Conservation (phyloP, 2,888 invertebrate species). For the Tetropium fuscum region DNA sequence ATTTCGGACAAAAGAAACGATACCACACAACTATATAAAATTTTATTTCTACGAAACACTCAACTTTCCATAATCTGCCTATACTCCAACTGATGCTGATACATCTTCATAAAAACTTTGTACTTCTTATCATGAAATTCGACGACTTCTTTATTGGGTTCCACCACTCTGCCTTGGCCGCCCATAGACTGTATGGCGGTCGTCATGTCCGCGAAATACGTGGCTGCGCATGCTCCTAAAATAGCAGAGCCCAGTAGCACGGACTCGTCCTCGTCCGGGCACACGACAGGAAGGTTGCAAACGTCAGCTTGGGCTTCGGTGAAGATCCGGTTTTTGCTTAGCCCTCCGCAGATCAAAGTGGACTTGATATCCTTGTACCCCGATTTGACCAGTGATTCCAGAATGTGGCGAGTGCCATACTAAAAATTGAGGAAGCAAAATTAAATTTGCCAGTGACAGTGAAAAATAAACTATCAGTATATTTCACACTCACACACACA, state of each 20-base stretch:
- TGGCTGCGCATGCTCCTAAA: conserved; percentile 86
- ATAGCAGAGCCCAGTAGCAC: conserved; percentile 92
- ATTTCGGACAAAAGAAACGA: too few relatives aligned
- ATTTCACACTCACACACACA: too few relatives aligned
- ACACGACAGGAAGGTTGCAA: conserved; percentile 81
- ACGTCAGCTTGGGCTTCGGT: conserved; percentile 91
- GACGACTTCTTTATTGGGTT: conserved; percentile 71
- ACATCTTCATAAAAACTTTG: conserved; percentile 84
- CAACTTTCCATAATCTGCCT: conserved; percentile 73
- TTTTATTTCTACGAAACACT: too few relatives aligned
- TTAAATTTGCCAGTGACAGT: not conserved
- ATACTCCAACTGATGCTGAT: conserved; percentile 82
- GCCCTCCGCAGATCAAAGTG: conserved; percentile 88
- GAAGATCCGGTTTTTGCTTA: conserved; percentile 88
- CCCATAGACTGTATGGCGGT: conserved; percentile 78
- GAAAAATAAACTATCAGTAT: too few relatives aligned
- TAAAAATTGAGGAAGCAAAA: conserved; percentile 65
- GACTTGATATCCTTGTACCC: conserved; percentile 78
- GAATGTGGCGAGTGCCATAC: conserved; percentile 94
- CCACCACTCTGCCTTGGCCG: conserved; percentile 76
- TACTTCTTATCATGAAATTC: conserved; percentile 89
- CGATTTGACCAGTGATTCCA: conserved; percentile 76
- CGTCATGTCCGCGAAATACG: conserved; percentile 73
- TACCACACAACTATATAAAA: too few relatives aligned
- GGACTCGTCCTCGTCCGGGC: conserved; percentile 85